These are phyloP conservation scores for Thymallus thymallus DNA, from an alignment of 2,113 vertebrate genomes.

Conservation along the genomic window DNA sequence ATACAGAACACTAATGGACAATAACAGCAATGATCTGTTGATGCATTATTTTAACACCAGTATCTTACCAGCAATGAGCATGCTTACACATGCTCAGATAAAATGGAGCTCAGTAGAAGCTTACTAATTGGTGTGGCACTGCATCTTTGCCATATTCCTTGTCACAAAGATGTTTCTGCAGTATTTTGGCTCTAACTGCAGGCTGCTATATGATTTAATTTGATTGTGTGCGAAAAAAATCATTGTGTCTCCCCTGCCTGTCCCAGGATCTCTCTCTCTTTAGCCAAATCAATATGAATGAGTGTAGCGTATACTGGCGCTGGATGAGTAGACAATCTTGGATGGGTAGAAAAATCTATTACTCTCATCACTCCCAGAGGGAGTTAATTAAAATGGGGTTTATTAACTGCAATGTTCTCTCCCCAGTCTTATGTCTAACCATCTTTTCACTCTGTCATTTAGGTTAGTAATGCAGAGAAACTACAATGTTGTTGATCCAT, in stretches of 20 bases:
- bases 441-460: not conserved
- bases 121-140: not conserved
- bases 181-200: not conserved
- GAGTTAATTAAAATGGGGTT: constrained; percentile 52
- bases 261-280: constrained; percentile 24
- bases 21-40: not conserved
- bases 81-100: not conserved
- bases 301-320: constrained; percentile 1
- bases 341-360: constrained; percentile 57
- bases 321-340: constrained; percentile 43
- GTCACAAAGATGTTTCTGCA: not conserved
- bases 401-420: constrained; percentile 36
- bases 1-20: too few species aligned
- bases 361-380: constrained; percentile 38
- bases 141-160: not conserved
- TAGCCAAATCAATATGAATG: constrained; percentile 34
- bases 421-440: constrained; percentile 12
- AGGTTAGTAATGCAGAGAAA: too few species aligned
- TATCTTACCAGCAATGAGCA: not conserved
- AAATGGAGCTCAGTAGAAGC: not conserved
- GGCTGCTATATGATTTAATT: constrained; percentile 31
- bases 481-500: too few species aligned
- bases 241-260: constrained; percentile 17
- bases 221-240: constrained; percentile 27
- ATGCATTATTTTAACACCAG: not conserved